Percentiles rank a stretch among this genome's conserved stretches.
phyloP scores from a whole-genome alignment of 2,888 invertebrate species.

The Torymus auratus region DNA sequence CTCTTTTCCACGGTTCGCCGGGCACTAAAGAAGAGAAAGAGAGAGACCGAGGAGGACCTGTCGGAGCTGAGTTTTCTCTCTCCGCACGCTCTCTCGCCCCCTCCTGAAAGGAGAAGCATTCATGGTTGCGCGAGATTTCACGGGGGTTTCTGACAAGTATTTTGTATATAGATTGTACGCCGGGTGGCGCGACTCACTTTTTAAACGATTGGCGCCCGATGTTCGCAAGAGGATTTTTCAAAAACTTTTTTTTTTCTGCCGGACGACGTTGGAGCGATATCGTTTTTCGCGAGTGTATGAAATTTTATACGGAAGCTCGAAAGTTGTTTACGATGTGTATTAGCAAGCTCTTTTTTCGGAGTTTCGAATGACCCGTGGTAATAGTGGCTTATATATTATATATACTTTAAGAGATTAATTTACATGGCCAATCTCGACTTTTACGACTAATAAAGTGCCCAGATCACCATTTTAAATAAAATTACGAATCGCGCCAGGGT shows the following conservation, averaged over 20 bases:
- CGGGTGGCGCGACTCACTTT: conserved; percentile 7
- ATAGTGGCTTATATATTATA: too few species aligned
- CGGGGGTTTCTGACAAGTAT: conserved; percentile 11
- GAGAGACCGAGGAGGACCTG: not conserved
- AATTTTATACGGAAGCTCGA: not conserved
- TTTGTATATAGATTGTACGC: conserved; percentile 14
- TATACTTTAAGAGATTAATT: too few species aligned
- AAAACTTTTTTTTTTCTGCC: not conserved
- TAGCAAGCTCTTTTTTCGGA: not conserved
- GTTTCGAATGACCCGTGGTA: too few species aligned
- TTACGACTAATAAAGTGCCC: too few species aligned
- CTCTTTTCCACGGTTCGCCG: conserved; percentile 50
- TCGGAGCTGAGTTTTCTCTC: not conserved
- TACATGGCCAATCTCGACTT: too few species aligned
- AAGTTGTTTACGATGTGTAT: not conserved
- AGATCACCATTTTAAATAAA: too few species aligned
- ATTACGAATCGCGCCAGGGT: too few species aligned
- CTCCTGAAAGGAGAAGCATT: conserved; percentile 6
- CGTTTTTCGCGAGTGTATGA: too few species aligned
- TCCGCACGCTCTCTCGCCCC: not conserved
- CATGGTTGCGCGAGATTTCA: conserved; percentile 15
- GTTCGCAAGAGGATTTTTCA: not conserved
- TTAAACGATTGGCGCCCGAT: conserved; percentile 22
- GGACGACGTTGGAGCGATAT: too few species aligned
- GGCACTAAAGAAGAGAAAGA: conserved; percentile 24